A percentile compares a stretch with the other conserved stretches of the same genome.
Conservation (phyloP, 2,888 invertebrate species). For the Nephrotoma guestfalica region DNA sequence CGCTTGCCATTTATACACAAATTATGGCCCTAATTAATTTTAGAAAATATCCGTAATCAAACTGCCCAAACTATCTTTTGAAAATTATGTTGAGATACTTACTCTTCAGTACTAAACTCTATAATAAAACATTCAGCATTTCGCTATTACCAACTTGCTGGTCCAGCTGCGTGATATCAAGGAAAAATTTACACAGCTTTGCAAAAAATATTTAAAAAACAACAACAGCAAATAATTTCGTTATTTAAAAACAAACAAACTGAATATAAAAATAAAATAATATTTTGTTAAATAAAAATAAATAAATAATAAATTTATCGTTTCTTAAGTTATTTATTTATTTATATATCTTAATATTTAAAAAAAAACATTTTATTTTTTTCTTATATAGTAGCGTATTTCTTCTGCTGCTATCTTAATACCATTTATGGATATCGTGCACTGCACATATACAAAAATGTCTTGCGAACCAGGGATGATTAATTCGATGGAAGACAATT, state of each 20-base stretch:
- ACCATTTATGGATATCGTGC: not conserved
- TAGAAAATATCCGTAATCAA: too few species aligned
- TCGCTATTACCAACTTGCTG: not conserved
- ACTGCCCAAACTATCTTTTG: too few species aligned
- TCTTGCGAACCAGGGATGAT: not conserved
- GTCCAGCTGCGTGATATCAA: not conserved
- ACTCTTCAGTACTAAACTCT: too few species aligned
- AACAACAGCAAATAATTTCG: too few species aligned
- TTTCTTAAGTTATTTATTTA: not conserved
- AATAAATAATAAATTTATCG: not conserved
- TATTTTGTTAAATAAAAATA: not conserved
- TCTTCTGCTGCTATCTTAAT: not conserved
- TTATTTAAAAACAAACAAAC: too few species aligned
- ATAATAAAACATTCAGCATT: not conserved
- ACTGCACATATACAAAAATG: not conserved
- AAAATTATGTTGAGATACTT: too few species aligned
- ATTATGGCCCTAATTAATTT: too few species aligned
- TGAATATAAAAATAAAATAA: not conserved
- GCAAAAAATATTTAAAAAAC: not conserved
- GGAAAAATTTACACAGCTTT: not conserved
- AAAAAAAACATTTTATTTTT: not conserved
- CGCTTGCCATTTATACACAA: too few species aligned
- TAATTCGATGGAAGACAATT: not conserved
- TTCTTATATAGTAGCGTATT: not conserved
- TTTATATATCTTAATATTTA: not conserved